Conservation (phyloP, 2,113 vertebrate species). For the Corythaixoides concolor region DNA sequence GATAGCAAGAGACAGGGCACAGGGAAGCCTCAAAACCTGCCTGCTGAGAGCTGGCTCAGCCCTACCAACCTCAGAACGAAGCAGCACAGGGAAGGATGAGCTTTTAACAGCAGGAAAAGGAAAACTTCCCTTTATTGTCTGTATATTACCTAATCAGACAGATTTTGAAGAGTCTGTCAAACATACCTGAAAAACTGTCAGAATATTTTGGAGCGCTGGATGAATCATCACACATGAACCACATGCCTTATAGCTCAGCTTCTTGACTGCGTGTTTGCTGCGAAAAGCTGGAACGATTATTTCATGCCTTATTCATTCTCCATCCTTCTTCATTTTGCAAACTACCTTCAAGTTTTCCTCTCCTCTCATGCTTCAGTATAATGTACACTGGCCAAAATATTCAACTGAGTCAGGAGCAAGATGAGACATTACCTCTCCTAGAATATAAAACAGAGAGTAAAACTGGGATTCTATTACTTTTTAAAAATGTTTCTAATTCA, state of each 20-base stretch:
- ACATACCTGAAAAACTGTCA: background rate
- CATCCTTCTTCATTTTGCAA: background rate
- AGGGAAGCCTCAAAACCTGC: background rate
- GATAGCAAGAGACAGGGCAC: background rate
- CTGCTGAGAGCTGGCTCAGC: background rate
- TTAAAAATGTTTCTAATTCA: background rate
- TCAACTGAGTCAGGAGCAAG: background rate
- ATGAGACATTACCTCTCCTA: background rate
- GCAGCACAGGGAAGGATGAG: background rate
- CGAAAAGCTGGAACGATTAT: background rate
- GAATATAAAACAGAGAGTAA: background rate
- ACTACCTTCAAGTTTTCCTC: background rate
- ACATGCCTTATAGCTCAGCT: background rate
- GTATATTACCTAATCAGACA: background rate
- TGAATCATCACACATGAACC: background rate
- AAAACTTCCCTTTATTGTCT: background rate
- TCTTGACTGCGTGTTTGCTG: background rate
- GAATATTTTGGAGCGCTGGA: background rate
- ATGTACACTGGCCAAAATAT: background rate
- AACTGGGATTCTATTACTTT: background rate
- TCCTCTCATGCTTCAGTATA: background rate
- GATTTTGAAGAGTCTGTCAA: background rate
- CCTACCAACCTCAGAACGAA: background rate
- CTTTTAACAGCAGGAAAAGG: background rate
- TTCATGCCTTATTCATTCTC: background rate